Percentiles rank a stretch among this genome's conserved stretches.
Conservation (phyloP, 2,113 vertebrate genomes). For the Rhinoderma darwinii region DNA sequence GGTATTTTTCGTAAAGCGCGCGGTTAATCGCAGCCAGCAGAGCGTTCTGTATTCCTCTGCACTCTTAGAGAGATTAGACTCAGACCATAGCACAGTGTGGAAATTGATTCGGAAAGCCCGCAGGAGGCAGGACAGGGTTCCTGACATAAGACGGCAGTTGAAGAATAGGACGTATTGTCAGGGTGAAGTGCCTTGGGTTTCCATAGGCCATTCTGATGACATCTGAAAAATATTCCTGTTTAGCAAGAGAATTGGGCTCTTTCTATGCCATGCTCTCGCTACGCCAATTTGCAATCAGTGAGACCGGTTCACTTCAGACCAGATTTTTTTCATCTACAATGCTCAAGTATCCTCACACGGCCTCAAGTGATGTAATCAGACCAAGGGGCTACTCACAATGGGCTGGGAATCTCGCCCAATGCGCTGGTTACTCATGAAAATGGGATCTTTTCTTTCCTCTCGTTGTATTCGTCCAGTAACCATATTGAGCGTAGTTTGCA, state of each 20-base stretch:
- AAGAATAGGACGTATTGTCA: constrained; percentile 49
- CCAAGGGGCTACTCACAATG: neutral
- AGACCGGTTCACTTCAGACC: constrained; percentile 26
- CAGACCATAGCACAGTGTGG: constrained; percentile 14
- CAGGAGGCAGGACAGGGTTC: constrained; percentile 29
- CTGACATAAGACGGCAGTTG: constrained; percentile 36
- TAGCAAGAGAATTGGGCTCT: constrained; percentile 42
- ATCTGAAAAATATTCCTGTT: constrained; percentile 50
- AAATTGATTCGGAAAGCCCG: constrained; percentile 54
- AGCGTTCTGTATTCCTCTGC: neutral
- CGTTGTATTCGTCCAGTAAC: neutral
- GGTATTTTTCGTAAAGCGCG: neutral
- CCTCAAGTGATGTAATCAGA: constrained; percentile 15
- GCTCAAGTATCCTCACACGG: constrained; percentile 37
- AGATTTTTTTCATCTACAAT: neutral
- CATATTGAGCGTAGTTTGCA: neutral
- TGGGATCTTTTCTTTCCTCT: neutral
- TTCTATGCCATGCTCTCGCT: constrained; percentile 19
- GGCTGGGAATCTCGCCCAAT: neutral
- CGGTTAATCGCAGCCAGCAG: neutral
- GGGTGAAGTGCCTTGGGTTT: constrained; percentile 35
- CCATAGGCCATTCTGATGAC: constrained; percentile 44
- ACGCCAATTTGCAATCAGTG: constrained; percentile 27
- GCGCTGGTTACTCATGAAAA: neutral
- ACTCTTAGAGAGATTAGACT: constrained; percentile 21